These are phyloP conservation scores for Eremophila alpestris DNA, from an alignment of 2,797 vertebrate species.

Conservation along the genomic window DNA sequence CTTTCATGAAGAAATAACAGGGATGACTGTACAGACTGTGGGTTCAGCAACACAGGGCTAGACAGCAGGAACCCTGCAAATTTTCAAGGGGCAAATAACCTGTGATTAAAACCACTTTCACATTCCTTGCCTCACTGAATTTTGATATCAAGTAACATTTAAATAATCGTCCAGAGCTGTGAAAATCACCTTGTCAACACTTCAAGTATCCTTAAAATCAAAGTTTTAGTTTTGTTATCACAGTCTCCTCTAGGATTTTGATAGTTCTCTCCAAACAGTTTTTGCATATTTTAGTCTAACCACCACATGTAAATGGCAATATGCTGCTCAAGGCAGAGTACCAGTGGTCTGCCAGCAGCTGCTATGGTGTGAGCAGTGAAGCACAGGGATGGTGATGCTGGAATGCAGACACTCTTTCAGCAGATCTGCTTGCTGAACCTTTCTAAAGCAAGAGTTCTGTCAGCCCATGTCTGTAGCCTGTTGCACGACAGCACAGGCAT, in stretches of 20 bases:
- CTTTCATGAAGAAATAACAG: not conserved
- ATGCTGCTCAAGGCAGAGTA: not conserved
- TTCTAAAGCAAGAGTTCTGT: not conserved
- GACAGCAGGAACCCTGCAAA: not conserved
- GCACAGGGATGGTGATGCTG: fast-evolving
- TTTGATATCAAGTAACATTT: not conserved
- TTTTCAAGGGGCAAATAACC: not conserved
- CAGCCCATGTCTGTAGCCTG: not conserved
- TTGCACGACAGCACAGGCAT: fast-evolving
- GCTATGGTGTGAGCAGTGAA: not conserved
- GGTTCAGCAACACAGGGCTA: not conserved
- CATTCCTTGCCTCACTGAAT: not conserved
- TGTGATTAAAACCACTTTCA: not conserved
- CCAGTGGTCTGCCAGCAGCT: not conserved
- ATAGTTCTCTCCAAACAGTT: not conserved
- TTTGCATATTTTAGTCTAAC: not conserved
- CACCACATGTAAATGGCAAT: not conserved
- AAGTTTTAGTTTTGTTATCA: not conserved
- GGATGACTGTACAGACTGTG: not conserved
- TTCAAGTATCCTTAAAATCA: not conserved
- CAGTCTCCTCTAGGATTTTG: not conserved
- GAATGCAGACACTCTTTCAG: not conserved
- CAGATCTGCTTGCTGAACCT: not conserved
- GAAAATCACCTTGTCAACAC: not conserved
- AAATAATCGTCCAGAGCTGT: not conserved